These are phyloP conservation scores for Climacteris rufus DNA, from an alignment of 2,113 vertebrate genomes.

Conservation along the genomic window DNA sequence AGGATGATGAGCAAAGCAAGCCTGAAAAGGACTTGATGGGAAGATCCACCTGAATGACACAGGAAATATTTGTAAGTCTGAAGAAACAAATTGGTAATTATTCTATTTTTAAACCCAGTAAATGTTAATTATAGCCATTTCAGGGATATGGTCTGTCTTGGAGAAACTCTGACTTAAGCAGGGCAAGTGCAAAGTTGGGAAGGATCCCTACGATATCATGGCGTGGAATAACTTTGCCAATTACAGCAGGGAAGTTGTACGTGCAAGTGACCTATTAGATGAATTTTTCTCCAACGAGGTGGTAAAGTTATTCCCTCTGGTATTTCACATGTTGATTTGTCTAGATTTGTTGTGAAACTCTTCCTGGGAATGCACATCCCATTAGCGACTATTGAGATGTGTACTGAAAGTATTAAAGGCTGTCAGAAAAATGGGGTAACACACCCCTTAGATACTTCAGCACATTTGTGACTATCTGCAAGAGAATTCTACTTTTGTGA, in stretches of 20 bases:
- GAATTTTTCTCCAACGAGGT: not conserved
- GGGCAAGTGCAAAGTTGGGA: not conserved
- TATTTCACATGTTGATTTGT: not conserved
- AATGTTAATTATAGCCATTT: not conserved
- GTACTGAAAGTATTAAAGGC: not conserved
- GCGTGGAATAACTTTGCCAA: not conserved
- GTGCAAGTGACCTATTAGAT: not conserved
- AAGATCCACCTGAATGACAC: not conserved
- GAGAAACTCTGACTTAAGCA: not conserved
- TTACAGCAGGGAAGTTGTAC: not conserved
- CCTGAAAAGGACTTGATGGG: not conserved
- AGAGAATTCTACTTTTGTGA: not conserved
- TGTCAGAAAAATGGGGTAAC: not conserved
- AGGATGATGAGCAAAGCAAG: not conserved
- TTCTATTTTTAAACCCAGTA: not conserved
- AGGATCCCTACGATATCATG: not conserved
- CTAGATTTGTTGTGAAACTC: not conserved
- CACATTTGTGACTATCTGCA: not conserved
- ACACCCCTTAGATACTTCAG: not conserved
- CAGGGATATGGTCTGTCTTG: not conserved
- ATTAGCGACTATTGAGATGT: not conserved
- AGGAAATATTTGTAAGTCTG: not conserved
- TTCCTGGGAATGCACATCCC: not conserved
- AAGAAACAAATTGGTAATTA: not conserved
- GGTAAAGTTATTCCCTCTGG: not conserved